phyloP scores from a whole-genome alignment of 2,888 invertebrate species.

The Trichogramma evanescens region DNA sequence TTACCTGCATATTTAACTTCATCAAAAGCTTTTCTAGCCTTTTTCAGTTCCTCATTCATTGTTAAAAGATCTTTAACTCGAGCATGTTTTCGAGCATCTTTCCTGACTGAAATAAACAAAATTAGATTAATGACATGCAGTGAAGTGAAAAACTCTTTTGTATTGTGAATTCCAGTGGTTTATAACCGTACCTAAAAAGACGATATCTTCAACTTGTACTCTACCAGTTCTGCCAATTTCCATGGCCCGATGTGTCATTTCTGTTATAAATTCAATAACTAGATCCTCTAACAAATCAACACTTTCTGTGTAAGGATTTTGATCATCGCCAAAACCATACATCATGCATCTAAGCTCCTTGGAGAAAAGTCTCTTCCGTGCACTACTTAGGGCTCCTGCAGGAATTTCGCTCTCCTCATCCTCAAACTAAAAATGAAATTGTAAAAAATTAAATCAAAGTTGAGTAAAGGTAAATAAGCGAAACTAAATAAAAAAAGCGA shows the following conservation, averaged over 20 bases:
- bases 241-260: constrained; percentile 90
- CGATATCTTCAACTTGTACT: constrained; percentile 96
- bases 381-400: constrained; percentile 58
- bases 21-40: constrained; percentile 98
- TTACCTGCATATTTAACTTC: constrained; percentile 94
- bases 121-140: not conserved
- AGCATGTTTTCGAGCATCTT: constrained; percentile 94
- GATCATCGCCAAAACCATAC: constrained; percentile 99
- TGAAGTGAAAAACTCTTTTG: not conserved
- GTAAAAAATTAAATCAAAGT: not conserved
- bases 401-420: constrained; percentile 65
- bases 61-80: constrained; percentile 92
- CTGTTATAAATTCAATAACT: constrained; percentile 94
- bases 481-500: too few relatives aligned
- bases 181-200: constrained; percentile 54
- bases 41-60: constrained; percentile 98
- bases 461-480: too few relatives aligned
- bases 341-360: constrained; percentile 96
- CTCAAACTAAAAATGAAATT: constrained; percentile 48
- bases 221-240: constrained; percentile 94
- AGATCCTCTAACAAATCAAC: constrained; percentile 95
- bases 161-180: not conserved
- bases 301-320: constrained; percentile 97
- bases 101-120: constrained; percentile 66
- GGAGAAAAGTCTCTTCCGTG: constrained; percentile 78